Evolutionary conservation across 2,888 invertebrate species (phyloP).

Genomic region (Zygaena filipendulae): DNA sequence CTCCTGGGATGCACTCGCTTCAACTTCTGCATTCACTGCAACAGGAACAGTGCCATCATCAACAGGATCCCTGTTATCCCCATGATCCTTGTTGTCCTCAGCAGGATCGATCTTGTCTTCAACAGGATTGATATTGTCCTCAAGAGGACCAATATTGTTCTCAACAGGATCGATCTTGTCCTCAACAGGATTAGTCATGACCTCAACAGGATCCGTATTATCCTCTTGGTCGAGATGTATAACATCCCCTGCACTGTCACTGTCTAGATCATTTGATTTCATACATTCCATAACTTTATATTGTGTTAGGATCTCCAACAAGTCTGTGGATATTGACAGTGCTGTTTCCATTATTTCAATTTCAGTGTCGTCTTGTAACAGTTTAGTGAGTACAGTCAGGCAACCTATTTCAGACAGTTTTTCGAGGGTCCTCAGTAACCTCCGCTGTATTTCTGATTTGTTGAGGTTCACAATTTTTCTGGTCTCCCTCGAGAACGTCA

Average conservation of each 20-base stretch:
- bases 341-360: conserved; percentile 75
- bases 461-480: conserved; percentile 81
- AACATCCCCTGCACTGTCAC: no score
- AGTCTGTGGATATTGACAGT: conserved; percentile 58
- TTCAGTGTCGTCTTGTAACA: conserved; percentile 77
- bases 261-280: no score
- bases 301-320: conserved; percentile 63
- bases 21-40: no score
- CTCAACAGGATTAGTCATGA: conserved; percentile 30
- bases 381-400: conserved; percentile 74
- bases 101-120: conserved; percentile 26
- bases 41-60: no score
- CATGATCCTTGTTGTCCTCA: conserved; percentile 17
- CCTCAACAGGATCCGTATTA: conserved; percentile 21
- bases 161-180: conserved; percentile 24
- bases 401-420: conserved; percentile 77
- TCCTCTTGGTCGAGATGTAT: background rate
- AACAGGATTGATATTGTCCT: conserved; percentile 29
- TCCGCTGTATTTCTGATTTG: conserved; percentile 71
- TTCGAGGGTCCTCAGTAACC: conserved; percentile 73
- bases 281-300: conserved; percentile 58
- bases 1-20: conserved; percentile 31
- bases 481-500: conserved; percentile 82
- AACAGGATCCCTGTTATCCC: conserved; percentile 23
- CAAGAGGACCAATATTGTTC: conserved; percentile 27